Evolutionary conservation across 2,113 vertebrate genomes (phyloP), one percentile per base, ranked within the genome.

Genomic region (Laticauda colubrina): DNA sequence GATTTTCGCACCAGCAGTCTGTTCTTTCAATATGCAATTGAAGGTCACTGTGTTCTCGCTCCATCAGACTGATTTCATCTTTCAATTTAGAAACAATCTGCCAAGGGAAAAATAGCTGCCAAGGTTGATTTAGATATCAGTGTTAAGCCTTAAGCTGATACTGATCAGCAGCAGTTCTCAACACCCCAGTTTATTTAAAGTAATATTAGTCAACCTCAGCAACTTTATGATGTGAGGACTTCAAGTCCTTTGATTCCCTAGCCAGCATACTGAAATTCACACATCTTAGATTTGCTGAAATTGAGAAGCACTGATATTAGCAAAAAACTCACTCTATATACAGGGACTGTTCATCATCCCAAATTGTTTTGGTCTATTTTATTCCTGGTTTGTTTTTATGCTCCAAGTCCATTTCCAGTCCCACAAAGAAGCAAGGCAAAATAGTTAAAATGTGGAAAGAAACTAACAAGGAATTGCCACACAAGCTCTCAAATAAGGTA

Each of bases 1-100:
- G 97, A 94, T 99, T 99, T 95, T 99, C 99, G 96, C 99, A 99
- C 99, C 99, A 99, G 98, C 98, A 99, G 92, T 99, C 99, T 0
- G 99, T 99, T 92, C 99, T 98, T 3, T 97, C 98, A 96, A 99
- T 99, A 94, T 99, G 99, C 86, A 99, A 96, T 96, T 99, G 98
- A 20, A 99, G 98, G 91, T 99, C 99, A 34, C 95, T 97, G 95
- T 99, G 98, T 94, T 99, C 99, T 95, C 97, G 98, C 96, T 99
- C 99, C 98, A 99, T 99, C 54, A 98, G 92, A 91, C 98, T 97
- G 23, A 99, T 99, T 97, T 99, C 99, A 91, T 99, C 99, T 95
- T 99, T 99, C 96, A 99, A 96, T 96, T 99, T 99, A 90, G 98
- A 98, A 94, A 99, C 98, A 94, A 99, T 99, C 99, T 99, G 93